Conservation (phyloP, 2,888 invertebrate genomes). For the Adelphocoris suturalis region DNA sequence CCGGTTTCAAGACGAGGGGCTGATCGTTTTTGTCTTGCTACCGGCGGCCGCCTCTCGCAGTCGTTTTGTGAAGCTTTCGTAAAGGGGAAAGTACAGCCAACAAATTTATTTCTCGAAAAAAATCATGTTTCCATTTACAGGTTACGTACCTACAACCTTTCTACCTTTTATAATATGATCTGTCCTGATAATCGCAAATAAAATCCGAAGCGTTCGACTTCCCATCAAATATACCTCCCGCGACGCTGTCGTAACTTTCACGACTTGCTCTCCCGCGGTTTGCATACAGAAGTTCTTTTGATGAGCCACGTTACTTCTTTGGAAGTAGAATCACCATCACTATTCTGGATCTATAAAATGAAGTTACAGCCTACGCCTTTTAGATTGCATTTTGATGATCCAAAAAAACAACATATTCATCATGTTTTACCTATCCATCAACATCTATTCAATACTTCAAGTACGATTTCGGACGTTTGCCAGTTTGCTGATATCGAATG, state of each 20-base stretch:
- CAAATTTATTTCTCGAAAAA: neutral
- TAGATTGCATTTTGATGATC: no score
- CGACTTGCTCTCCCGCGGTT: neutral
- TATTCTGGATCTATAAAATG: no score
- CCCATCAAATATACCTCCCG: neutral
- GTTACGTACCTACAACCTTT: neutral
- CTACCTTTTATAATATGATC: neutral
- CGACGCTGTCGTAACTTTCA: neutral
- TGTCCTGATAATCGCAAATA: neutral
- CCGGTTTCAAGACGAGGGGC: neutral
- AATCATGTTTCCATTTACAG: neutral
- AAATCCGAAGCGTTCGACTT: neutral
- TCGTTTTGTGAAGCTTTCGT: neutral
- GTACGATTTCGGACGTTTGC: no score
- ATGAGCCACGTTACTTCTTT: neutral
- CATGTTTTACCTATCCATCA: no score
- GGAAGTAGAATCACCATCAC: no score
- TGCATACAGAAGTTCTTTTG: neutral
- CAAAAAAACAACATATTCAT: no score
- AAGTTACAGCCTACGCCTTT: no score
- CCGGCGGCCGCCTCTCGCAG: slow-evolving; percentile 8
- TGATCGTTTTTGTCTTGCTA: slow-evolving; percentile 24
- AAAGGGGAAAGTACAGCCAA: neutral
- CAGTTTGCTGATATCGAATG: no score
- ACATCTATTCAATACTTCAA: no score